Conservation (phyloP, 2,113 vertebrate species). For the Malurus cyaneus region DNA sequence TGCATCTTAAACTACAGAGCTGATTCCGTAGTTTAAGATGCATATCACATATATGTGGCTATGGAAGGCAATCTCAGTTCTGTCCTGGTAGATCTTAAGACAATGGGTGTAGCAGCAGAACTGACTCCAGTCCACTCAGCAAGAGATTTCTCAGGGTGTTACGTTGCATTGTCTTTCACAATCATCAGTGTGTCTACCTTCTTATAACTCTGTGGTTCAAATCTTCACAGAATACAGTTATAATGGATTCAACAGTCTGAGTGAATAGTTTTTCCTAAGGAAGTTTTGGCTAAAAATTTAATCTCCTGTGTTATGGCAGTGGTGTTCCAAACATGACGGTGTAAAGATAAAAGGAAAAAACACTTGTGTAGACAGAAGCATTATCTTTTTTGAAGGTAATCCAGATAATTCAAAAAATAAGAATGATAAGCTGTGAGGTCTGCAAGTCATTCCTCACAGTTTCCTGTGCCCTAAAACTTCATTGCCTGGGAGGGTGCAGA, state of each 20-base stretch:
- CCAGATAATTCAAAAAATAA: background rate
- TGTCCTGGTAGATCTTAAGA: background rate
- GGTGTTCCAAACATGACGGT: background rate
- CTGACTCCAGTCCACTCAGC: background rate
- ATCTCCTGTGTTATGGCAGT: background rate
- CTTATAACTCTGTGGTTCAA: background rate
- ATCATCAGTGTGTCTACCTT: background rate
- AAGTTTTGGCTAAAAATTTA: background rate
- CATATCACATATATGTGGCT: background rate
- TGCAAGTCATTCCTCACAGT: background rate
- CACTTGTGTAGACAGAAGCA: background rate
- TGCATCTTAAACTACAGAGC: background rate
- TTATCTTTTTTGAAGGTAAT: background rate
- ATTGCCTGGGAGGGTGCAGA: background rate
- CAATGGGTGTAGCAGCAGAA: background rate
- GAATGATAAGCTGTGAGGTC: background rate
- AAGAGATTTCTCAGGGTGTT: background rate
- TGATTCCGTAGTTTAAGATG: background rate
- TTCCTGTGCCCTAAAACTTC: background rate
- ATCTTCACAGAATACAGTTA: background rate
- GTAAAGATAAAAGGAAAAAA: background rate
- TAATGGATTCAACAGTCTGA: background rate
- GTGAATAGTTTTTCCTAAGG: background rate
- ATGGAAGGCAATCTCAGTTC: background rate
- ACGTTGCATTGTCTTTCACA: background rate